Evolutionary conservation across 2,113 vertebrate species (phyloP).

Genomic region (Alectura lathami): DNA sequence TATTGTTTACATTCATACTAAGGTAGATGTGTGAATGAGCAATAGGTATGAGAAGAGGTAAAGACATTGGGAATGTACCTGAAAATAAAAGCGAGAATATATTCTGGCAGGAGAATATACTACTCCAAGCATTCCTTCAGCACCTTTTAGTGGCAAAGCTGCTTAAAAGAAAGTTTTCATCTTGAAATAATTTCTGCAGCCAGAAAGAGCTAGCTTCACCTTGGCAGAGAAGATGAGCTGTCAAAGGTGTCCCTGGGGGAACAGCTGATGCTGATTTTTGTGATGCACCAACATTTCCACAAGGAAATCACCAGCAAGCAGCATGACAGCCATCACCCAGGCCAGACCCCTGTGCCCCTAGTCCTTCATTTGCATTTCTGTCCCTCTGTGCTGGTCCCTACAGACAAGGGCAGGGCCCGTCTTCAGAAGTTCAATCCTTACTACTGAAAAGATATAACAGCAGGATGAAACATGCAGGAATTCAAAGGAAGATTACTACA

Average conservation of each 20-base stretch:
- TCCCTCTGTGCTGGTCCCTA: not conserved
- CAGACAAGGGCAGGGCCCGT: not conserved
- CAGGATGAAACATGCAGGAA: not conserved
- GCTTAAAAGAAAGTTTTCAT: not conserved
- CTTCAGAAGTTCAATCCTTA: not conserved
- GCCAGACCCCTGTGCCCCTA: not conserved
- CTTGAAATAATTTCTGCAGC: not conserved
- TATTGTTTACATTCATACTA: not conserved
- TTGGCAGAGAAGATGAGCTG: not conserved
- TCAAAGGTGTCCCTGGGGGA: not conserved
- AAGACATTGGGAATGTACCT: not conserved
- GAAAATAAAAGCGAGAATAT: not conserved
- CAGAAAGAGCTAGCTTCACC: not conserved
- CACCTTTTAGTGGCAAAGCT: not conserved
- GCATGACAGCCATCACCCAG: accelerated
- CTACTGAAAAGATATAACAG: not conserved
- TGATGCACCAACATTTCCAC: not conserved
- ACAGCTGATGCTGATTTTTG: accelerated
- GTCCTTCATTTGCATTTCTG: not conserved
- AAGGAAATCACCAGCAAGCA: not conserved
- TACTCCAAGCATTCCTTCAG: not conserved
- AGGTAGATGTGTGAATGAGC: not conserved
- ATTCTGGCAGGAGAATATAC: not conserved
- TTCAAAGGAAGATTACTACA: not conserved
- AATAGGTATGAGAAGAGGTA: not conserved